phyloP scores from a whole-genome alignment of 2,888 invertebrate genomes.

The Tetheella fluctuosa region DNA sequence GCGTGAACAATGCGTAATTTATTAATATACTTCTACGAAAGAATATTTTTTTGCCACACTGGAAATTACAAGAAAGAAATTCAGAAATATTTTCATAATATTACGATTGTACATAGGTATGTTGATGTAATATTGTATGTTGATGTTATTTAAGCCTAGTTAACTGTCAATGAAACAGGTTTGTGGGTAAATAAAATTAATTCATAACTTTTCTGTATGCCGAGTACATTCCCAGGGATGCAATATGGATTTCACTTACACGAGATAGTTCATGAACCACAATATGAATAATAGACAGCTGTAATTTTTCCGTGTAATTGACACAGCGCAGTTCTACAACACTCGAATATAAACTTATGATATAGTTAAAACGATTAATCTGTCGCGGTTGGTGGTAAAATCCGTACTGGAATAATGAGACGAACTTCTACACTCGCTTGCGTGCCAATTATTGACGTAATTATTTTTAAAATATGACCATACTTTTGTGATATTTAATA shows the following conservation, averaged over 20 bases:
- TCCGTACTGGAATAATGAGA: conserved; percentile 75
- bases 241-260: conserved; percentile 61
- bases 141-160: neutral
- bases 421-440: conserved; percentile 62
- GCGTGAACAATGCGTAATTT: neutral
- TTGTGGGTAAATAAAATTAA: conserved; percentile 26
- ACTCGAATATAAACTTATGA: conserved; percentile 74
- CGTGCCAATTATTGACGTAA: conserved; percentile 83
- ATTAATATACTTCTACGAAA: neutral
- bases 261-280: conserved; percentile 41
- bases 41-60: neutral
- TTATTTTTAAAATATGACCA: conserved; percentile 81
- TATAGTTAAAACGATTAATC: conserved; percentile 82
- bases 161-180: conserved; percentile 4
- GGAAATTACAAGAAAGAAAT: neutral
- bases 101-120: neutral
- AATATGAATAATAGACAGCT: conserved; percentile 73
- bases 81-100: neutral
- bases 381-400: conserved; percentile 81
- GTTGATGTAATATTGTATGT: neutral
- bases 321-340: conserved; percentile 64
- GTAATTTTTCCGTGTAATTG: conserved; percentile 79
- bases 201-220: conserved; percentile 23
- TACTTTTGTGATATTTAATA: conserved; percentile 76
- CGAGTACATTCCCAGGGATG: conserved; percentile 35